These are phyloP conservation scores for Melipona beecheii DNA, from an alignment of 2,888 invertebrate species.

Conservation along the genomic window DNA sequence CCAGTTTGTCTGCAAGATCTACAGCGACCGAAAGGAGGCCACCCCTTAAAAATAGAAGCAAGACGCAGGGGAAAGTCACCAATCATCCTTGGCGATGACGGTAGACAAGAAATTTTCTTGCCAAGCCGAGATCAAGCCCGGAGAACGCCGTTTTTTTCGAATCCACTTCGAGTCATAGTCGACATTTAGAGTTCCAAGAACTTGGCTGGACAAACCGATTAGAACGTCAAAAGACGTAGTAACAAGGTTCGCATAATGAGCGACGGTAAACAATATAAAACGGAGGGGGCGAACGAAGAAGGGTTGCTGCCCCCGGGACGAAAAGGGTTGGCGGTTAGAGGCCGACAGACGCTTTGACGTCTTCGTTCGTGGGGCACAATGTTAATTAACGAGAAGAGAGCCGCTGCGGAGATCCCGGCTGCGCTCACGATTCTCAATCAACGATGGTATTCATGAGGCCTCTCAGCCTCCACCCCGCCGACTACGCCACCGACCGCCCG, in stretches of 20 bases:
- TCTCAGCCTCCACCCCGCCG: conserved; percentile 22
- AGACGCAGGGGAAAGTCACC: conserved; percentile 4
- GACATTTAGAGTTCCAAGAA: conserved; percentile 62
- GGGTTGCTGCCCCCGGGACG: conserved; percentile 62
- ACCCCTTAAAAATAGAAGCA: conserved; percentile 14
- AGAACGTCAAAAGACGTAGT: conserved; percentile 77
- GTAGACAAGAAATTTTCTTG: conserved; percentile 57
- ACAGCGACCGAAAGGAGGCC: conserved; percentile 19
- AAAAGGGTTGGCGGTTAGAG: conserved; percentile 67
- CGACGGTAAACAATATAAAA: conserved; percentile 78
- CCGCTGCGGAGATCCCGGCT: conserved; percentile 54
- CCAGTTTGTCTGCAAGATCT: background rate
- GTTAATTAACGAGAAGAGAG: conserved; percentile 81
- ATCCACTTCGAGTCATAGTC: conserved; percentile 68
- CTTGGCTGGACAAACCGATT: conserved; percentile 66
- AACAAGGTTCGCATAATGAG: conserved; percentile 75
- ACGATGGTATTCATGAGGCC: conserved; percentile 78
- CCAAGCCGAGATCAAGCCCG: conserved; percentile 47
- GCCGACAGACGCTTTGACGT: conserved; percentile 76
- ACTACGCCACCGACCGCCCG: conserved; percentile 30
- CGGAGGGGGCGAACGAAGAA: conserved; percentile 70
- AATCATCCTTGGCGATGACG: conserved; percentile 48
- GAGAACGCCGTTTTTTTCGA: conserved; percentile 66
- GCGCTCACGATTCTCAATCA: conserved; percentile 80
- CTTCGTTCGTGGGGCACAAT: conserved; percentile 78